Base-by-base conservation (phyloP, 2,113 vertebrate genomes). In the Lucifuga dentata region DNA sequence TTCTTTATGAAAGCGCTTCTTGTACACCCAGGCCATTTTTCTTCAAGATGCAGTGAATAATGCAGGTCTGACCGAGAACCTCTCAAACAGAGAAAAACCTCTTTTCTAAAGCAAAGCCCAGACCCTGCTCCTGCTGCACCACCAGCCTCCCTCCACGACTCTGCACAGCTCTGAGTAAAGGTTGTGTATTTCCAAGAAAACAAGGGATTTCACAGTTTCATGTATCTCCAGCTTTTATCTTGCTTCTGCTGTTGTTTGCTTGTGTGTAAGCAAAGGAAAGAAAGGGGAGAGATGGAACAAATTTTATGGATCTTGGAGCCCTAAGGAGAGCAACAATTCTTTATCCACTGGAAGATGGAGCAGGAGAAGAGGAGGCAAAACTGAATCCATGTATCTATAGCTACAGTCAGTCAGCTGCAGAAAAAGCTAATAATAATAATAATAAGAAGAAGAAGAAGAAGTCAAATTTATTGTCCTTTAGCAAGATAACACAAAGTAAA, bases 241-340 rank as follows among this genome's bases (percentile, higher is more conserved):
- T 6, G 19, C 43, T 19, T 21, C 49, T 70, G 64, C 66, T 76
- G 68, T 75, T 57, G 76, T 63, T 13, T 1, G 79, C 67, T 78
- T 78, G 70, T 83, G 63, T 69, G 64, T 64, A 41, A 68, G 62
- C 39, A 43, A 36, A 29, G 35, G 13, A 11, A 17, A n/a, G 17
- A 45, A 16, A 40, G 52, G 26, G 58, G 53, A 6, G 7, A 68
- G 73, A 70, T 67, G 60, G 66, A 87, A 73, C 58, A 50, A 56
- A 83, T 85, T 69, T 76, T 74, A 86, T 66, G 70, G 68, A 68
- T 88, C 81, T 39, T 67, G 60, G 78, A 77, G 49, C 64, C 52
- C 45, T 45, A 19, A 0, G 71, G 61, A 78, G 69, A 59, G 36
- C 53, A 45, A 11, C 48, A 50, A 53, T 29, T 29, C 3, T 77